These are phyloP conservation scores for Coelogynopora nodosa DNA, from an alignment of 2,888 invertebrate species.

Conservation along the genomic window DNA sequence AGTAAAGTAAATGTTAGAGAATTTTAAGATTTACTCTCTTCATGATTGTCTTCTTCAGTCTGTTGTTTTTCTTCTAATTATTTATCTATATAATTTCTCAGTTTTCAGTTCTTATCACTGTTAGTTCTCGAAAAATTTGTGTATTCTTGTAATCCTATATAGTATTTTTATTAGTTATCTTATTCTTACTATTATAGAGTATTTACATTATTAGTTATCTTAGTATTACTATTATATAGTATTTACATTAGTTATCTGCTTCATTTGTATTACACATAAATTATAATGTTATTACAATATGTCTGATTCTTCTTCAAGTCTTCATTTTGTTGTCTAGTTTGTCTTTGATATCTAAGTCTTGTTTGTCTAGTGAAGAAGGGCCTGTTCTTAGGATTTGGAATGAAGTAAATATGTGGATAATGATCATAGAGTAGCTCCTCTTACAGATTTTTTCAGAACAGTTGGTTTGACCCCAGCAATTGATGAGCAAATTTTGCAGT, in stretches of 20 bases:
- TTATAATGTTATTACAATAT: conserved; percentile 9
- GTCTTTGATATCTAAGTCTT: not conserved
- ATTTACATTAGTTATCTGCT: not conserved
- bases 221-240: not conserved
- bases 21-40: too few species aligned
- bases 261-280: not conserved
- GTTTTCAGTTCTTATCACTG: too few species aligned
- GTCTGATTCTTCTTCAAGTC: conserved; percentile 8
- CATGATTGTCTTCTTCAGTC: too few species aligned
- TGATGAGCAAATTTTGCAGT: not conserved
- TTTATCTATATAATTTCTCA: too few species aligned
- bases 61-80: too few species aligned
- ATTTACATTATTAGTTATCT: not conserved
- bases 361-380: conserved; percentile 6
- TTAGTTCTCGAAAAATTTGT: too few species aligned
- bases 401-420: not conserved
- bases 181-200: too few species aligned
- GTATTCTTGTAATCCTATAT: too few species aligned
- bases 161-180: too few species aligned
- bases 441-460: not conserved
- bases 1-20: too few species aligned
- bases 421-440: conserved; percentile 1
- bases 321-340: not conserved
- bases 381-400: not conserved
- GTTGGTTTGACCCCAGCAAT: conserved; percentile 4